phyloP scores from a whole-genome alignment of 2,888 invertebrate species.

The Dilophus febrilis region DNA sequence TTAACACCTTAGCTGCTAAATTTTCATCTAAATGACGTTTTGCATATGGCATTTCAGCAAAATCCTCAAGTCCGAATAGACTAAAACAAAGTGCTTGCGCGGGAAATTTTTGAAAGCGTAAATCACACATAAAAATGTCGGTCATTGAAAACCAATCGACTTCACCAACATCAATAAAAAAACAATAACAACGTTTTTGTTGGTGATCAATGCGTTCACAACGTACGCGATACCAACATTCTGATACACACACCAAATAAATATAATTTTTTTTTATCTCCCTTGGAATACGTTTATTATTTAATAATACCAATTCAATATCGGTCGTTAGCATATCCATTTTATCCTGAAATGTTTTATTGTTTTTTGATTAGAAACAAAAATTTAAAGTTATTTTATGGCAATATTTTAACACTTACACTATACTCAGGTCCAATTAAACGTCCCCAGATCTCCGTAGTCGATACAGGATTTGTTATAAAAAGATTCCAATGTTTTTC shows the following conservation, averaged over 20 bases:
- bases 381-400: neutral
- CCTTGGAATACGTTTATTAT: slow-evolving; percentile 16
- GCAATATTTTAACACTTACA: slow-evolving; percentile 30
- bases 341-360: slow-evolving; percentile 24
- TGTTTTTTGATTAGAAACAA: slow-evolving; percentile 1
- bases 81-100: slow-evolving; percentile 57
- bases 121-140: slow-evolving; percentile 41
- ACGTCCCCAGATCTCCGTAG: slow-evolving; percentile 47
- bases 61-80: slow-evolving; percentile 52
- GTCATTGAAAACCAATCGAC: slow-evolving; percentile 37
- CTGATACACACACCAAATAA: slow-evolving; percentile 30
- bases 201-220: slow-evolving; percentile 33
- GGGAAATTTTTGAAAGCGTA: slow-evolving; percentile 44
- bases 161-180: slow-evolving; percentile 62
- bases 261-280: slow-evolving; percentile 16
- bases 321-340: slow-evolving; percentile 34
- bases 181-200: slow-evolving; percentile 34
- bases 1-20: slow-evolving; percentile 36
- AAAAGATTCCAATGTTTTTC: slow-evolving; percentile 36
- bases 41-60: slow-evolving; percentile 29
- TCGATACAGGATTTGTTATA: slow-evolving; percentile 41
- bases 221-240: slow-evolving; percentile 39
- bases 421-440: slow-evolving; percentile 46
- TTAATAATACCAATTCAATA: slow-evolving; percentile 31
- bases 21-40: slow-evolving; percentile 24